A percentile compares a stretch with the other conserved stretches of the same genome.
Evolutionary conservation across 2,888 invertebrate genomes (phyloP).

Genomic region (Apamea crenata): DNA sequence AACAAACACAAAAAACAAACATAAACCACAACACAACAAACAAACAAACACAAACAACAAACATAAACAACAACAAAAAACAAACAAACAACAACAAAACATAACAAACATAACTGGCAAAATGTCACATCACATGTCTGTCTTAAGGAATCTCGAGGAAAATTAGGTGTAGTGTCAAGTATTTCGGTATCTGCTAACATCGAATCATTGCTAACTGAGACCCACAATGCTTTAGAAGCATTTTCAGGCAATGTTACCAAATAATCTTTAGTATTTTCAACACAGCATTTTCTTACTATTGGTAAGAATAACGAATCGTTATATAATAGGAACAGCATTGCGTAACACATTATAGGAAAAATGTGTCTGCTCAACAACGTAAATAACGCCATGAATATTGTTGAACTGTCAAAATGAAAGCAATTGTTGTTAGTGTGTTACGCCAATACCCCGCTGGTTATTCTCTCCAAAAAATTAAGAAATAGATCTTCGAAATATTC

Average conservation of each 20-base stretch:
- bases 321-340: too few species aligned
- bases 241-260: neutral
- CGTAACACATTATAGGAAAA: too few species aligned
- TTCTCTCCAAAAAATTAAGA: neutral
- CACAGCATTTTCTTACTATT: neutral
- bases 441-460: neutral
- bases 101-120: neutral
- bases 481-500: neutral
- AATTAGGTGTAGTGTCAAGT: neutral
- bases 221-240: neutral
- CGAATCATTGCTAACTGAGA: neutral
- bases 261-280: neutral
- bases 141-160: accelerated
- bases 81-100: too few species aligned
- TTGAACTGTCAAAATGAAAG: neutral
- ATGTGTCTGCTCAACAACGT: too few species aligned
- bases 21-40: too few species aligned
- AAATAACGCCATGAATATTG: neutral
- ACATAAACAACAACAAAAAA: too few species aligned
- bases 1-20: too few species aligned
- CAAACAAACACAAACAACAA: too few species aligned
- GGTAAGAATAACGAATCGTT: neutral
- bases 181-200: neutral
- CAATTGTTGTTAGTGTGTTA: too few species aligned
- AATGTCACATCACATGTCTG: neutral